Evolutionary conservation across 2,113 vertebrate genomes (phyloP).

Genomic region (Furnarius figulus): DNA sequence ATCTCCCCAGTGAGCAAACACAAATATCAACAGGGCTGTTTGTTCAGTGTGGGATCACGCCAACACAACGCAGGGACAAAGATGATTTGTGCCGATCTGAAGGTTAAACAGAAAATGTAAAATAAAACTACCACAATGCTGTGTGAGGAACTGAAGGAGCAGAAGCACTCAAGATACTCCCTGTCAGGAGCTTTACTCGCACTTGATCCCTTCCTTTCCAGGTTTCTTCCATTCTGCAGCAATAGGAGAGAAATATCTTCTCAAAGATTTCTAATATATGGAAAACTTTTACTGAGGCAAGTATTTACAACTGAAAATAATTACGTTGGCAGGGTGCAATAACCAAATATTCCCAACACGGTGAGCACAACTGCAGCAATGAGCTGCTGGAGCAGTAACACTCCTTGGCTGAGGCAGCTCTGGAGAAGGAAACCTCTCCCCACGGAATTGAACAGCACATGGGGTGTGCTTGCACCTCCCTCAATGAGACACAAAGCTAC

Average conservation of each 20-base stretch:
- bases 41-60: neutral
- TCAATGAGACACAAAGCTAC: neutral
- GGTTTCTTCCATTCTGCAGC: neutral
- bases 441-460: accelerated
- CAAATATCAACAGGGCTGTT: no score
- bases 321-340: neutral
- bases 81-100: neutral
- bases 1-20: neutral
- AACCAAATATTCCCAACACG: neutral
- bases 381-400: neutral
- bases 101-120: neutral
- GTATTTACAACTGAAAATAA: neutral
- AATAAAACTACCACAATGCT: neutral
- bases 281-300: neutral
- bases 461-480: neutral
- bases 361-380: neutral
- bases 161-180: neutral
- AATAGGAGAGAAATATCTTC: neutral
- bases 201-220: neutral
- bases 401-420: neutral
- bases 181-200: neutral
- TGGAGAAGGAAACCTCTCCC: neutral
- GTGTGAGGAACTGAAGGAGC: neutral
- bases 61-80: neutral
- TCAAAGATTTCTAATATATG: neutral